phyloP scores from a whole-genome alignment of 2,113 vertebrate species.

The Cathartes aura region DNA sequence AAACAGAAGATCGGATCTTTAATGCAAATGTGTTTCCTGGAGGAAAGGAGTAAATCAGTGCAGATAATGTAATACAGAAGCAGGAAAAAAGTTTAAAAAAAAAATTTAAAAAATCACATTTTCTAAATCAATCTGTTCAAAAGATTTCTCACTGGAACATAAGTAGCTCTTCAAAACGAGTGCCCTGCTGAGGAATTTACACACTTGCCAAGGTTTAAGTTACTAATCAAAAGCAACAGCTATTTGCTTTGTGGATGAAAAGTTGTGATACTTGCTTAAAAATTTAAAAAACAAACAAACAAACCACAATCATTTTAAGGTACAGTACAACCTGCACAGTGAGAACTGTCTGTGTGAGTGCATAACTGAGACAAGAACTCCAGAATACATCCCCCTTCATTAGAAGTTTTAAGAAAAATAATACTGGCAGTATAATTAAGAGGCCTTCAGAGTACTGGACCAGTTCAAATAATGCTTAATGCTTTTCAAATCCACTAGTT shows the following conservation, averaged over 20 bases:
- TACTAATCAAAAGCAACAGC: conserved; percentile 19
- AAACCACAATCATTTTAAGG: background rate
- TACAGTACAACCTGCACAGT: background rate
- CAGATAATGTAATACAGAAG: conserved; percentile 33
- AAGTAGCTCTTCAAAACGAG: conserved; percentile 26
- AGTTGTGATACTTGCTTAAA: background rate
- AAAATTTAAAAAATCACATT: background rate
- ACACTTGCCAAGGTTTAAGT: conserved; percentile 8
- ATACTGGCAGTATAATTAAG: background rate
- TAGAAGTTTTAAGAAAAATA: background rate
- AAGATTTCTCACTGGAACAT: conserved; percentile 4
- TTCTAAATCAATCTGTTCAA: conserved; percentile 21
- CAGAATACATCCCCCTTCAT: background rate
- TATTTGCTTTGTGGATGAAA: background rate
- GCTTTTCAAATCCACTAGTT: conserved; percentile 17
- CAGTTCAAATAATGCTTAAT: conserved; percentile 5
- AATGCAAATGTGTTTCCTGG: conserved; percentile 56
- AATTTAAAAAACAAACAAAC: background rate
- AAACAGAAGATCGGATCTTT: conserved; percentile 50
- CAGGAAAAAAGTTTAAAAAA: background rate
- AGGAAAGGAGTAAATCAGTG: conserved; percentile 27
- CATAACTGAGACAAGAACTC: background rate
- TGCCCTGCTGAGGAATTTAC: conserved; percentile 22
- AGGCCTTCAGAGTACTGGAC: background rate
- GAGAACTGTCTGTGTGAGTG: background rate